Conservation (phyloP, 2,888 invertebrate species). For the Plagiodera versicolora region DNA sequence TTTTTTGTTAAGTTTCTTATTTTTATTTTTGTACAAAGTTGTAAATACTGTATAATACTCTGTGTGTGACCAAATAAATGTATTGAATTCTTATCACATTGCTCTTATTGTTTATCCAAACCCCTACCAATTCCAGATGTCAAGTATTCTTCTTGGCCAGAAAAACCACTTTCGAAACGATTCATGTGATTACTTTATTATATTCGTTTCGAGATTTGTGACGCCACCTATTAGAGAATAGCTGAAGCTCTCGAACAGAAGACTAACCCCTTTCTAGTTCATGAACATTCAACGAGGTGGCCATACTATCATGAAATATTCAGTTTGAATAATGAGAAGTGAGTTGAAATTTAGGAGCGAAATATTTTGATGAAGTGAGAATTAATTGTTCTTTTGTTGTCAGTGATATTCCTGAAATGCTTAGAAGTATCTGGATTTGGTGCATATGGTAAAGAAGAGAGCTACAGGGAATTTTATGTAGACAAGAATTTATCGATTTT, state of each 20-base stretch:
- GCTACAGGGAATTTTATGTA: background rate
- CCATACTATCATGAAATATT: too few species aligned
- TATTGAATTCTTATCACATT: background rate
- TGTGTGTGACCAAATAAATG: conserved; percentile 17
- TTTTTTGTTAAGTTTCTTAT: conserved; percentile 8
- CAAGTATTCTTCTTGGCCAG: too few species aligned
- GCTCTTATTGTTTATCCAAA: background rate
- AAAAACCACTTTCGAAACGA: too few species aligned
- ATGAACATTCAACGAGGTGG: too few species aligned
- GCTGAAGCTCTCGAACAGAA: background rate
- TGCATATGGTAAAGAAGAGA: background rate
- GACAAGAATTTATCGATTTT: background rate
- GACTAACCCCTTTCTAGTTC: too few species aligned
- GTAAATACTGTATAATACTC: conserved; percentile 7
- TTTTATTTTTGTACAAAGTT: conserved; percentile 13
- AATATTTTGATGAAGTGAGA: too few species aligned
- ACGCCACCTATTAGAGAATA: background rate
- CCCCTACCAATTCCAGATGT: background rate
- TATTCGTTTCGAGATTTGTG: background rate
- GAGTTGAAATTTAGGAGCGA: too few species aligned
- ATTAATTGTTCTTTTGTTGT: too few species aligned
- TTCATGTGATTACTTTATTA: too few species aligned
- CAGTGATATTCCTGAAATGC: too few species aligned
- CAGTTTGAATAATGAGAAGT: too few species aligned
- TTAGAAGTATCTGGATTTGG: background rate